phyloP scores from a whole-genome alignment of 2,113 vertebrate species.

The Xenus cinereus region DNA sequence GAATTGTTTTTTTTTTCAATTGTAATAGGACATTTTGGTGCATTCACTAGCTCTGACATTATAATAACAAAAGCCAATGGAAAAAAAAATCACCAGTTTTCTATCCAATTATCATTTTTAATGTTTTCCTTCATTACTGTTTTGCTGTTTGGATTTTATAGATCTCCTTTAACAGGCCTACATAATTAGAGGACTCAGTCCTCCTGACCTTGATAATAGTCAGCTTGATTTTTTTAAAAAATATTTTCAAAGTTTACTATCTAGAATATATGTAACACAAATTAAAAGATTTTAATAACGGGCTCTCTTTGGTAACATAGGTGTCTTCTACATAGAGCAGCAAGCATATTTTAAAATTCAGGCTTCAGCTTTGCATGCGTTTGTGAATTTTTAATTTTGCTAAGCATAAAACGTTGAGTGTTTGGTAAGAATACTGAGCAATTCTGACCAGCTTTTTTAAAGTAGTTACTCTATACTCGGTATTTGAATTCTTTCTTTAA shows the following conservation, averaged over 20 bases:
- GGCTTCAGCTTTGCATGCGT: neutral
- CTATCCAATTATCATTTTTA: neutral
- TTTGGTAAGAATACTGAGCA: neutral
- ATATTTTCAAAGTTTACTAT: neutral
- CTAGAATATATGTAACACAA: neutral
- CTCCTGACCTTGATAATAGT: neutral
- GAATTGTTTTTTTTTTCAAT: neutral
- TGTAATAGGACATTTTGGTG: neutral
- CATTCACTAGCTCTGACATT: neutral
- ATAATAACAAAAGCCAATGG: neutral
- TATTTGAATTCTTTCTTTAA: neutral
- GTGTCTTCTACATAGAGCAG: neutral
- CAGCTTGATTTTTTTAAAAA: too few species aligned
- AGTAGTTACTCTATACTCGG: neutral
- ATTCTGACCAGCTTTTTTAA: neutral
- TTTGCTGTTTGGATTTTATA: neutral
- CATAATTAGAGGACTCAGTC: neutral
- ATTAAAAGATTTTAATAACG: neutral
- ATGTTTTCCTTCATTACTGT: neutral
- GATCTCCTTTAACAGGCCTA: neutral
- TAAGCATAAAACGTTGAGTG: neutral
- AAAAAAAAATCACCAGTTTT: neutral
- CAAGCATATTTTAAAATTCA: neutral
- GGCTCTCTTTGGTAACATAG: neutral
- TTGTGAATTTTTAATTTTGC: slow-evolving; percentile 11